These are phyloP conservation scores for Uria aalge DNA, from an alignment of 2,113 vertebrate species.

Conservation along the genomic window DNA sequence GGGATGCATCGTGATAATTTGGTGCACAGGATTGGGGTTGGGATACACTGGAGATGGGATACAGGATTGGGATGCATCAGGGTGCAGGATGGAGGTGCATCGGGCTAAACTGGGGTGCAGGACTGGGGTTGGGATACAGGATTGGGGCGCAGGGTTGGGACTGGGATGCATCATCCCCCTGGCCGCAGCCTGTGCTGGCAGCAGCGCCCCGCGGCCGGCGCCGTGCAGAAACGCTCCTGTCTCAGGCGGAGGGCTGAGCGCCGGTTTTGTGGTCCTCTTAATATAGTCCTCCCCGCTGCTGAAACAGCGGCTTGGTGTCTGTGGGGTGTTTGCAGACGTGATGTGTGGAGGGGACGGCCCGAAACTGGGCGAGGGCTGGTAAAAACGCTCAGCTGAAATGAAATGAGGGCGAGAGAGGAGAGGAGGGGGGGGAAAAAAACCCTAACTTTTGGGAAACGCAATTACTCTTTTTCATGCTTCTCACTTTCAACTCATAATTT, in stretches of 20 bases:
- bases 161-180: neutral
- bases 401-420: fast-evolving
- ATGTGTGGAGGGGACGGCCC: neutral
- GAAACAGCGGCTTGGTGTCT: neutral
- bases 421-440: fast-evolving
- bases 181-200: neutral
- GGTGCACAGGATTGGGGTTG: neutral
- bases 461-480: neutral
- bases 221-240: neutral
- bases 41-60: too few species aligned
- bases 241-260: neutral
- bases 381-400: neutral
- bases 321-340: neutral
- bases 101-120: neutral
- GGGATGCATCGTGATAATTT: neutral
- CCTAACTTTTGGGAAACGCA: neutral
- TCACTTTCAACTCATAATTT: neutral
- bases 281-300: neutral
- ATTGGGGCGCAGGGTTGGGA: neutral
- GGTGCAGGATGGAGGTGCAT: neutral
- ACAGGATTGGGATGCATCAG: neutral
- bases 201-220: too few species aligned
- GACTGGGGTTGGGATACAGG: neutral
- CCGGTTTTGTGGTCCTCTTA: neutral
- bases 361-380: neutral